Evolutionary conservation across 2,888 invertebrate species (phyloP).

Genomic region (Scaptomyza flava): DNA sequence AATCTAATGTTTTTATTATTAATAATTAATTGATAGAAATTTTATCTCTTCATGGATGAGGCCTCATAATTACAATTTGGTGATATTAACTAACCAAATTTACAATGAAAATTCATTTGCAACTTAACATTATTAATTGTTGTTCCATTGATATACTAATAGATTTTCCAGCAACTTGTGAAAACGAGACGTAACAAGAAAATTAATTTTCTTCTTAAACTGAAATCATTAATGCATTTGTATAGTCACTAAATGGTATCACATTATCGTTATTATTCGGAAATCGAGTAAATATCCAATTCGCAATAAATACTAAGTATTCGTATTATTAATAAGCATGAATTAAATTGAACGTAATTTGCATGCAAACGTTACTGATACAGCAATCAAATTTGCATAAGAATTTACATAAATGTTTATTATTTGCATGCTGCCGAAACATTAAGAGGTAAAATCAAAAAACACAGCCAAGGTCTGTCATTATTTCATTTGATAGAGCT

Average conservation of each 20-base stretch:
- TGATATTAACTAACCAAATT: not conserved
- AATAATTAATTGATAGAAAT: too few relatives aligned
- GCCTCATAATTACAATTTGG: too few relatives aligned
- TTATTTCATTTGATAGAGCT: constrained; percentile 1
- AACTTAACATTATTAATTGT: not conserved
- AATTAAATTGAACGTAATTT: not conserved
- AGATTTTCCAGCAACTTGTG: not conserved
- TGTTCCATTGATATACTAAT: not conserved
- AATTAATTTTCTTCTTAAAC: not conserved
- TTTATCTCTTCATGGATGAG: too few relatives aligned
- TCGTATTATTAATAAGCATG: too few relatives aligned
- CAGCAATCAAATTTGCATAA: not conserved
- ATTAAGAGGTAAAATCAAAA: not conserved
- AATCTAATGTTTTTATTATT: too few relatives aligned
- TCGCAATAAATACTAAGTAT: too few relatives aligned
- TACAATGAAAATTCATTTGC: not conserved
- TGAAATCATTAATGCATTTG: not conserved
- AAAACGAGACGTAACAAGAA: not conserved
- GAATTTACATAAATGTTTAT: not conserved
- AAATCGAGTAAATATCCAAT: too few relatives aligned
- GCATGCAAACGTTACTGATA: too few relatives aligned
- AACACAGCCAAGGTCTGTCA: not conserved
- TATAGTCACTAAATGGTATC: not conserved
- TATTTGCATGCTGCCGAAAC: not conserved
- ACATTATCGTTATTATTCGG: too few relatives aligned